Base-by-base conservation (phyloP, 1,140 invertebrate species). In the Eubasilissa regina region DNA sequence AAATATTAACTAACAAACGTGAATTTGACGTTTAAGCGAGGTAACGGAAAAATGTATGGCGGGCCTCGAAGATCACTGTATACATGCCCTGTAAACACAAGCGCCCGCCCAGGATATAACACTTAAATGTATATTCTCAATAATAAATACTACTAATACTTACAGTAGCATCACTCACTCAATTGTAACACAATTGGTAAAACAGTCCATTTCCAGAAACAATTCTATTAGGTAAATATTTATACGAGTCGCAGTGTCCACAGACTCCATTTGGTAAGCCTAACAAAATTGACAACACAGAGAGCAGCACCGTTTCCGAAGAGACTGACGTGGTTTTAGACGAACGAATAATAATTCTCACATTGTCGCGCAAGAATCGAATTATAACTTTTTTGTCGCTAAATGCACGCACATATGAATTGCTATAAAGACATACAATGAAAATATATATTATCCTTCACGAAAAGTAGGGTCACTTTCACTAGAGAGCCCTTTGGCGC, bases 201-300 rank as follows among this genome's bases (percentile, higher is more conserved):
- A 13, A 60, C 53, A 56, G 21, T 17, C 15, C 86, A 86, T 86
- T 85, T 85, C 83, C 74, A 80, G 82, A 53, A 19, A 70, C 79
- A 82, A 84, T 85, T 86, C 85, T 84, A 84, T 85, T 85, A 66
- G 75, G 85, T 83, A 77, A 81, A 81, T 83, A 82, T 83, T 83
- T 87, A 86, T 84, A 85, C 83, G 84, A 82, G 85, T 85, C 86
- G 85, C 86, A 86, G 85, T 84, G 85, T 87, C 85, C 85, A 86
- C 86, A 86, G 85, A 87, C 87, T 88, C 87, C 87, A 88, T 88
- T 88, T 87, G 86, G 86, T 87, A 87, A 87, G 85, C 86, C 86
- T 85, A 91, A 92, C 91, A 92, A 92, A 90, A 92, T 92, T 92
- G 91, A 92, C 91, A 92, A 91, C 90, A 89, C 88, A 73, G 92